Conservation (phyloP, 2,797 vertebrate genomes). For the Squalus acanthias region DNA sequence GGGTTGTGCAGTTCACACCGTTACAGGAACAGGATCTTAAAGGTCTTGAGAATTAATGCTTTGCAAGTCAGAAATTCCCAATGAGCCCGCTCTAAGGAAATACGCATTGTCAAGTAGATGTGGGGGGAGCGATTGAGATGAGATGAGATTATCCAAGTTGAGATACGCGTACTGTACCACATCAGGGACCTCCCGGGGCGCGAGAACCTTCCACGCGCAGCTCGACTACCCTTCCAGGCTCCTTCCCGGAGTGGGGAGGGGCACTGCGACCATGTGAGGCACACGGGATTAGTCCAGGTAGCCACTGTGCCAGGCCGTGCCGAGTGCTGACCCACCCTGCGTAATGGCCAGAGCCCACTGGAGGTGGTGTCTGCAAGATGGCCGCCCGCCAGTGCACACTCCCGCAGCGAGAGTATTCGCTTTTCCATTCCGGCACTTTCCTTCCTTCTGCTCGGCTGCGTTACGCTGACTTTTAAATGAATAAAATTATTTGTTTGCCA, state of each 20-base stretch:
- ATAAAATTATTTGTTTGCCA: slow-evolving; percentile 27
- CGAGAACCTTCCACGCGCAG: neutral
- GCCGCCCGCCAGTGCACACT: neutral
- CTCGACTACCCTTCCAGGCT: neutral
- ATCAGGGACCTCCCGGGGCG: neutral
- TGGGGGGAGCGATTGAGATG: neutral
- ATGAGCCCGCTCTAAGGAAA: neutral
- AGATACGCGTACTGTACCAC: no score
- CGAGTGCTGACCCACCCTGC: neutral
- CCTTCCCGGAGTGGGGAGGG: neutral
- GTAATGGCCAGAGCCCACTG: neutral
- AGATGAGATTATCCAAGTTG: neutral
- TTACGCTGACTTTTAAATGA: neutral
- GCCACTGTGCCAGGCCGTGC: neutral
- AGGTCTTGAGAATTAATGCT: neutral
- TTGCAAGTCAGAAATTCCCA: neutral
- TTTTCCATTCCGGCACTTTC: neutral
- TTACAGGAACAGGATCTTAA: neutral
- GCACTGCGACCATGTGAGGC: neutral
- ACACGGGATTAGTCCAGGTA: neutral
- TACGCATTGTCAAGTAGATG: no score
- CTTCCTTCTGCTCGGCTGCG: neutral
- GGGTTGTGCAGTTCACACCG: neutral
- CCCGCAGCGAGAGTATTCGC: no score
- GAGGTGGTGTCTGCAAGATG: neutral